Conservation (phyloP, 2,888 invertebrate genomes). For the Mesopsocus fuscifrons region DNA sequence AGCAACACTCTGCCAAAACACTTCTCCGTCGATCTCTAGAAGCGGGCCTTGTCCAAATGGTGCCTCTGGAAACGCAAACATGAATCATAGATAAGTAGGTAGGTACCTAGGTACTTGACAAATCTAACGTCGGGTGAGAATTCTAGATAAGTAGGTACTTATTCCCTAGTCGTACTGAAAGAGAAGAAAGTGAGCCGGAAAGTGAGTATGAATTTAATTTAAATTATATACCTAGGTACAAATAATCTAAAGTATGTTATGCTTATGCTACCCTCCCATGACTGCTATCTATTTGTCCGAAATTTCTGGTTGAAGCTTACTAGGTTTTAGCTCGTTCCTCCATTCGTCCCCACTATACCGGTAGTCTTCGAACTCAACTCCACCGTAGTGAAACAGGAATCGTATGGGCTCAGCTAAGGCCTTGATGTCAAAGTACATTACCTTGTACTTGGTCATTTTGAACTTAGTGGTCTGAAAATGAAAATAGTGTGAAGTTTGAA, state of each 20-base stretch:
- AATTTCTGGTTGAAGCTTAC: no score
- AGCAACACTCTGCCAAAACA: not conserved
- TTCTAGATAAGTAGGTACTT: no score
- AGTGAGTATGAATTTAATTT: no score
- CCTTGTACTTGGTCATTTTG: constrained; percentile 5
- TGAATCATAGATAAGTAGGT: no score
- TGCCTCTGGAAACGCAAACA: not conserved
- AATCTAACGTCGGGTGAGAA: no score
- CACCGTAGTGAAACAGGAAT: not conserved
- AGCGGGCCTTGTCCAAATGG: not conserved
- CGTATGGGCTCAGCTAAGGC: constrained; percentile 3
- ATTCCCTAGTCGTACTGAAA: no score
- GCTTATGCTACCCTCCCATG: no score
- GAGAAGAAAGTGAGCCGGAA: no score
- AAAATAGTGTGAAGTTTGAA: not conserved
- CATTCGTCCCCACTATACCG: not conserved
- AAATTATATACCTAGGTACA: no score
- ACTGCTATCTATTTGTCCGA: no score
- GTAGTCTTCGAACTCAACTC: constrained; percentile 3
- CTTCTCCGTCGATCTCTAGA: not conserved
- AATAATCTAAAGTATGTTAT: no score
- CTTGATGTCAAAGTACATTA: not conserved
- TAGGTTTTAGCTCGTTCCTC: constrained; percentile 1
- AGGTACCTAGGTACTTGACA: no score
- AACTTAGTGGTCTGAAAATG: constrained; percentile 7